Evolutionary conservation across 1,140 invertebrate species (phyloP).

Genomic region (Pteromalus puparum): DNA sequence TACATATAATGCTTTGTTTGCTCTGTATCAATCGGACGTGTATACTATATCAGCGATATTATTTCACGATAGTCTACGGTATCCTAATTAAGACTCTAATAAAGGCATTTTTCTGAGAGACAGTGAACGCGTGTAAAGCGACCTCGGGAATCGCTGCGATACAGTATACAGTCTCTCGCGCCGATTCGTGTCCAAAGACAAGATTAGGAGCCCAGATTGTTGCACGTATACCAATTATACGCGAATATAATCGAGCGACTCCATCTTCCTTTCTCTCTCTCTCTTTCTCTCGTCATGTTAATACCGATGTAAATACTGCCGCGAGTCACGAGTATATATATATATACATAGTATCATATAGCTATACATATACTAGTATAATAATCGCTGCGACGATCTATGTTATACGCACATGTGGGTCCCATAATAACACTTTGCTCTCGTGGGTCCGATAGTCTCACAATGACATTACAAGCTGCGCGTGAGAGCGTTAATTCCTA

Average conservation of each 20-base stretch:
- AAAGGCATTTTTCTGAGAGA: background rate
- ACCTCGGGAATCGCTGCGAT: too few species aligned
- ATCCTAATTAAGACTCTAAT: background rate
- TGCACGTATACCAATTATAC: background rate
- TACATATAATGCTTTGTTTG: background rate
- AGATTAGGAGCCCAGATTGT: background rate
- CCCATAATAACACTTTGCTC: too few species aligned
- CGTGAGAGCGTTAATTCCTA: too few species aligned
- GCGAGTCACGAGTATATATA: background rate
- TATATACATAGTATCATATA: too few species aligned
- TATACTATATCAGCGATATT: background rate
- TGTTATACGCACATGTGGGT: background rate
- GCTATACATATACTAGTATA: too few species aligned
- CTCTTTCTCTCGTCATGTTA: background rate
- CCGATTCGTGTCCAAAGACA: background rate
- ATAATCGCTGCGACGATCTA: background rate
- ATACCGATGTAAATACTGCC: background rate
- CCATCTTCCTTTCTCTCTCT: constrained; percentile 30
- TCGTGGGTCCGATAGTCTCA: too few species aligned
- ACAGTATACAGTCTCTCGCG: background rate
- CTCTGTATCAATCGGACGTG: background rate
- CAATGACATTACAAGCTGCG: too few species aligned
- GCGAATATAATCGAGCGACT: constrained; percentile 5
- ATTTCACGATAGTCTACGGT: background rate
- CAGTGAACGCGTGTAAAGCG: background rate